A percentile compares a stretch with the other conserved stretches of the same genome.
phyloP scores from a whole-genome alignment of 2,888 invertebrate genomes.

The Athalia cordata region DNA sequence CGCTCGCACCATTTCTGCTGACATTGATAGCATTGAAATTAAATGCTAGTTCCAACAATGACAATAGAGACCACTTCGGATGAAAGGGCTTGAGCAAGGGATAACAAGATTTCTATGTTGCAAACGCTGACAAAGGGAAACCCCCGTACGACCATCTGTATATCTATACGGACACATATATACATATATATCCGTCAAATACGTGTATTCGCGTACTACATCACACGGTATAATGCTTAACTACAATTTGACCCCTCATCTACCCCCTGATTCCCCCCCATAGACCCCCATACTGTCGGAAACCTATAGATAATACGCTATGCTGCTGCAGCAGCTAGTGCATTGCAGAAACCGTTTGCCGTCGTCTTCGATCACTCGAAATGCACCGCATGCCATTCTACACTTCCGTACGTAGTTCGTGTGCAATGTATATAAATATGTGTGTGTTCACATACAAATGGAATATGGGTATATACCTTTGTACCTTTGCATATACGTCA shows the following conservation, averaged over 20 bases:
- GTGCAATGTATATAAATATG: too few species aligned
- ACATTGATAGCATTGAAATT: constrained; percentile 27
- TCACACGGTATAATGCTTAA: constrained; percentile 1
- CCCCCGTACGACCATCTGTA: background rate
- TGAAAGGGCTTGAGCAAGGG: constrained; percentile 15
- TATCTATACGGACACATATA: background rate
- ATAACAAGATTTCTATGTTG: constrained; percentile 22
- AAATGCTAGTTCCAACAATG: constrained; percentile 9
- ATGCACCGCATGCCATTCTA: too few species aligned
- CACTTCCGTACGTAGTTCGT: too few species aligned
- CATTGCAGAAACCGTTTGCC: too few species aligned
- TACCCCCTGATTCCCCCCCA: background rate
- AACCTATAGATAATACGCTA: too few species aligned
- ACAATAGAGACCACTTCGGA: constrained; percentile 7
- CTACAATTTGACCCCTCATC: constrained; percentile 1
- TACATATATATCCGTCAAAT: background rate
- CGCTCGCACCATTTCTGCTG: background rate
- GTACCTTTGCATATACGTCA: too few species aligned
- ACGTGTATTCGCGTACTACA: background rate
- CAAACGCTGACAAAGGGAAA: constrained; percentile 25
- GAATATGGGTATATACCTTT: too few species aligned
- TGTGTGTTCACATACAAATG: too few species aligned
- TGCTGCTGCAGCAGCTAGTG: too few species aligned
- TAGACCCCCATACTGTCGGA: background rate
- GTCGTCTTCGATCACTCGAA: too few species aligned